Conservation (phyloP, 2,797 vertebrate genomes). For the Coracias cyanogaster region DNA sequence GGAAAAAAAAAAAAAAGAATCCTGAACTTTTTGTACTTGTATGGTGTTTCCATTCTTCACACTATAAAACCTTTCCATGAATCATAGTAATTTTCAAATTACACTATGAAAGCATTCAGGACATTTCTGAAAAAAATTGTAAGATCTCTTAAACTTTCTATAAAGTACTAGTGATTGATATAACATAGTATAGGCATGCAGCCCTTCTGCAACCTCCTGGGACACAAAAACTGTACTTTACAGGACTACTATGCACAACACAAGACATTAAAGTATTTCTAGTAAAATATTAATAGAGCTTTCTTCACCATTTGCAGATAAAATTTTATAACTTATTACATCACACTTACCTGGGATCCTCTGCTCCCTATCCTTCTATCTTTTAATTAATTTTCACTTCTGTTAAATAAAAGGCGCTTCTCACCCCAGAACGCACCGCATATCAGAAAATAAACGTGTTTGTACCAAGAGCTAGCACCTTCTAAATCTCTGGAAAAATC, state of each 20-base stretch:
- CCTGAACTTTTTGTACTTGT: neutral
- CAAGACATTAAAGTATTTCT: neutral
- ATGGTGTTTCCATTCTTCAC: neutral
- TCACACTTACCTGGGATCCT: neutral
- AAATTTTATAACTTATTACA: neutral
- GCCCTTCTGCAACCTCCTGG: neutral
- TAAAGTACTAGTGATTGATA: neutral
- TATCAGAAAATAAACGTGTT: neutral
- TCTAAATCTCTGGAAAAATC: neutral
- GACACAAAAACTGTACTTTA: neutral
- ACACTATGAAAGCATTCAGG: neutral
- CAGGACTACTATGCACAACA: neutral
- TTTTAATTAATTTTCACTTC: neutral
- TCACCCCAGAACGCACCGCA: neutral
- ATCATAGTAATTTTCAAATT: neutral
- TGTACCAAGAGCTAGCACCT: neutral
- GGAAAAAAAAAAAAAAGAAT: neutral
- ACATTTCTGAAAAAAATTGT: fast-evolving
- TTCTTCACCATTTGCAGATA: neutral
- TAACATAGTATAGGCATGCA: fast-evolving
- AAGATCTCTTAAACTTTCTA: neutral
- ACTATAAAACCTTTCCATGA: neutral
- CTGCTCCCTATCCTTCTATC: neutral
- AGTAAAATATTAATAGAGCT: neutral
- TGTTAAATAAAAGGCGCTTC: neutral